Percentiles rank a stretch among this genome's conserved stretches.
Conservation (phyloP, 2,888 invertebrate genomes). For the Trypoxylon attenuatum region DNA sequence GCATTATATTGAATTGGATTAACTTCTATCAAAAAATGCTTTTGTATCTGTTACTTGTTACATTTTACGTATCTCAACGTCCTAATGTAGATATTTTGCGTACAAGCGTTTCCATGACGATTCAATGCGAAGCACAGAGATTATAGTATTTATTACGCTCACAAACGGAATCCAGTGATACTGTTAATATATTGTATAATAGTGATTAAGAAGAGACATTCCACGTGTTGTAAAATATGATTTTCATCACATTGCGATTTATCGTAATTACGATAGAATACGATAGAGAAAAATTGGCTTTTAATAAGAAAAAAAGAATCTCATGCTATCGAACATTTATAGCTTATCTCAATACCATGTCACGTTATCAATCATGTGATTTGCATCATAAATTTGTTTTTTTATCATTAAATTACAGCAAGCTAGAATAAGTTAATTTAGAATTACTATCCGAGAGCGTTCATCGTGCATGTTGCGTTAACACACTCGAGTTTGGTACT, state of each 20-base stretch:
- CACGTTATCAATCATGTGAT: too few relatives aligned
- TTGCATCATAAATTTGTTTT: too few relatives aligned
- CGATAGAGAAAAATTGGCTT: too few relatives aligned
- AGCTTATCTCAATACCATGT: too few relatives aligned
- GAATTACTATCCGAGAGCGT: too few relatives aligned
- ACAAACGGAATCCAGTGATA: background rate
- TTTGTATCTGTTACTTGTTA: background rate
- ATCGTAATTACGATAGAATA: background rate
- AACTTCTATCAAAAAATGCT: background rate
- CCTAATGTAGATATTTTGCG: background rate
- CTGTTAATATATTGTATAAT: background rate
- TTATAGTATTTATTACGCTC: background rate
- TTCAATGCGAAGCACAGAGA: background rate
- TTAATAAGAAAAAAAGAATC: too few relatives aligned
- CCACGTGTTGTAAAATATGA: background rate
- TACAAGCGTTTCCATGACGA: background rate
- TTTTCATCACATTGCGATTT: background rate
- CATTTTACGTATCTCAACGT: background rate
- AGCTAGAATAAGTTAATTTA: too few relatives aligned
- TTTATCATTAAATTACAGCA: too few relatives aligned
- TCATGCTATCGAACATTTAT: too few relatives aligned
- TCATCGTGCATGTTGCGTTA: background rate
- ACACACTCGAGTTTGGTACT: slow-evolving; percentile 54
- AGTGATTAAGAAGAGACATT: background rate
- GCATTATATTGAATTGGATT: background rate